Evolutionary conservation across 2,888 invertebrate species (phyloP), one percentile per base, ranked within the genome.

Genomic region (Microctonus hyperodae): DNA sequence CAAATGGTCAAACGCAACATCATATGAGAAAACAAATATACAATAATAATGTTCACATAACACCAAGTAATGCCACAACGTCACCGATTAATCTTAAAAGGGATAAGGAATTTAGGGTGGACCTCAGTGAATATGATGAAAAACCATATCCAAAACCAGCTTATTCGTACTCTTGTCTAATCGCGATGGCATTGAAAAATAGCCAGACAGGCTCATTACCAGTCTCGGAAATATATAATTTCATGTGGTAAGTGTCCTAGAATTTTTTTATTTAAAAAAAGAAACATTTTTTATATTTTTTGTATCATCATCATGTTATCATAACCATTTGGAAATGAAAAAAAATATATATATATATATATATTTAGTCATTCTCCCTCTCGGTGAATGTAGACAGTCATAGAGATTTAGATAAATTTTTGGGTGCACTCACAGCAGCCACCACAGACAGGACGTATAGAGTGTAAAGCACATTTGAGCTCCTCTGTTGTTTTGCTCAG

Each of bases 221-320:
- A 3, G 98, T 98, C 37, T 97, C 97, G 11, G 98, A 98, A 86
- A 98, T 98, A 76, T 98, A 98, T 85, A 96, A 95, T 83, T 98
- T 98, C 82, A 97, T 98, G 94, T 98, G 96, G 93, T 95, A 86
- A 89, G 92, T 88, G 37, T 66, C 23, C 51, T 37, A 56, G 55
- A 13, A 13, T 55, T 20, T 9, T 35, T 25, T 50, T 63, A 31
- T 50, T 40, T 33, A 44, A 5, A 44, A 44, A 16, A 16, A n/a
- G 2, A 20, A 44, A 44, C 16, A 7, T 44, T 4, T 44, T 44
- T 44, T n/a, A 16, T 16, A 44, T 44, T 16, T 44, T 16, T 7
- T 16, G 16, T 16, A 44, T 44, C 1, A 20, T 7, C 16, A 6
- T 7, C 6, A 7, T 1, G 4, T 44, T 44, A 44, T 44, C 44